phyloP scores from a whole-genome alignment of 35 echinoderm and acorn worm genomes.

The Ophioderma brevispina region DNA sequence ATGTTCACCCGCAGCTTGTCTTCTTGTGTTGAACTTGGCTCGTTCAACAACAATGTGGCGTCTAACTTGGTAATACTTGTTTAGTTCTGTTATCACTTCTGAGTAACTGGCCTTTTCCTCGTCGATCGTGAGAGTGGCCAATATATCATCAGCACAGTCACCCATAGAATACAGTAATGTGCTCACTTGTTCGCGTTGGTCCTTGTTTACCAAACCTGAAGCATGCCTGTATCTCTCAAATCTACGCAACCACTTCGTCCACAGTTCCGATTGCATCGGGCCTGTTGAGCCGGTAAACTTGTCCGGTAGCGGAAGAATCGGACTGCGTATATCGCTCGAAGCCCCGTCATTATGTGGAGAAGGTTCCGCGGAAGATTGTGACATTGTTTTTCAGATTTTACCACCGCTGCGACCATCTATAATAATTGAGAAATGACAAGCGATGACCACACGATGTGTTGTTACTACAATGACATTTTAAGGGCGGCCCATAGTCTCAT shows the following conservation, averaged over 20 bases:
- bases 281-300: constrained; percentile 27
- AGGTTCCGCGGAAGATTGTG: no score
- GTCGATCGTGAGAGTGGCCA: constrained; percentile 22
- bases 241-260: constrained; percentile 39
- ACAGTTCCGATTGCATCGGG: constrained; percentile 27
- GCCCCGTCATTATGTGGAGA: not conserved
- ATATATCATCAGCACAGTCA: constrained; percentile 34
- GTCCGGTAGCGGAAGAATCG: constrained; percentile 4
- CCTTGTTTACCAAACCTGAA: constrained; percentile 1
- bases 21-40: constrained; percentile 44
- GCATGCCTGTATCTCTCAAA: constrained; percentile 33
- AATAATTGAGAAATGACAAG: not conserved
- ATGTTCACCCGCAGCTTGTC: constrained; percentile 29
- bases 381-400: not conserved
- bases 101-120: not conserved
- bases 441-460: no score
- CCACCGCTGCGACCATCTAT: constrained; percentile 32
- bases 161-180: constrained; percentile 49
- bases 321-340: not conserved
- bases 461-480: no score
- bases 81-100: not conserved
- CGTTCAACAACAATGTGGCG: constrained; percentile 32
- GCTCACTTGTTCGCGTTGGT: constrained; percentile 8
- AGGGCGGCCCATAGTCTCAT: no score
- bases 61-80: constrained; percentile 1